A percentile compares a stretch with the other conserved stretches of the same genome.
Conservation (phyloP, 2,113 vertebrate genomes). For the Rallus limicola region DNA sequence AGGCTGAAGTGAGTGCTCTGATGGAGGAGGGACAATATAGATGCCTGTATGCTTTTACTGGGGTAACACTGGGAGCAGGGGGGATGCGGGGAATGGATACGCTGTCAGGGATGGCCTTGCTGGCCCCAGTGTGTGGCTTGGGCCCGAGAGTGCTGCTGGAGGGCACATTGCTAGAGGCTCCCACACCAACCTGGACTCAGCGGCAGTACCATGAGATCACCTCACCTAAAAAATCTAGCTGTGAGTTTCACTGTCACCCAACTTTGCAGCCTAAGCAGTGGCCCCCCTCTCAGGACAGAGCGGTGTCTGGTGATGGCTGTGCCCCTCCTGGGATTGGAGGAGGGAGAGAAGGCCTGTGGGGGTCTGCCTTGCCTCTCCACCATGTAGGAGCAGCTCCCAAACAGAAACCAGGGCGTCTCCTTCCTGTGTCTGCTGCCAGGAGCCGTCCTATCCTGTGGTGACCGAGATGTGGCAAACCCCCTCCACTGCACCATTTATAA, state of each 20-base stretch:
- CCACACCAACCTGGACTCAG: neutral
- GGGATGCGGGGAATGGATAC: fast-evolving
- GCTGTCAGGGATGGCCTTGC: fast-evolving
- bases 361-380: neutral
- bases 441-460: neutral
- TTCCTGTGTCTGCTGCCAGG: neutral
- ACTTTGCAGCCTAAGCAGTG: neutral
- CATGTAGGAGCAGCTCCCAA: neutral
- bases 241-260: neutral
- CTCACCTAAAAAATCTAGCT: neutral
- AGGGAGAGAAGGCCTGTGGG: neutral
- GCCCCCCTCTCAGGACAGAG: neutral
- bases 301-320: fast-evolving
- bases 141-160: neutral
- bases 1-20: neutral
- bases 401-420: neutral
- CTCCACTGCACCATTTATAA: fast-evolving
- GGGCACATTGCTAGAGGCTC: neutral
- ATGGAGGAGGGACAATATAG: fast-evolving
- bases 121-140: neutral
- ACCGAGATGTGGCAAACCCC: neutral
- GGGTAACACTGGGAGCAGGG: fast-evolving
- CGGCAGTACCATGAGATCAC: too few species aligned
- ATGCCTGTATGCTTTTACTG: neutral
- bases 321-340: neutral